phyloP scores from a whole-genome alignment of 2,888 invertebrate genomes.

The Emmelina monodactyla region DNA sequence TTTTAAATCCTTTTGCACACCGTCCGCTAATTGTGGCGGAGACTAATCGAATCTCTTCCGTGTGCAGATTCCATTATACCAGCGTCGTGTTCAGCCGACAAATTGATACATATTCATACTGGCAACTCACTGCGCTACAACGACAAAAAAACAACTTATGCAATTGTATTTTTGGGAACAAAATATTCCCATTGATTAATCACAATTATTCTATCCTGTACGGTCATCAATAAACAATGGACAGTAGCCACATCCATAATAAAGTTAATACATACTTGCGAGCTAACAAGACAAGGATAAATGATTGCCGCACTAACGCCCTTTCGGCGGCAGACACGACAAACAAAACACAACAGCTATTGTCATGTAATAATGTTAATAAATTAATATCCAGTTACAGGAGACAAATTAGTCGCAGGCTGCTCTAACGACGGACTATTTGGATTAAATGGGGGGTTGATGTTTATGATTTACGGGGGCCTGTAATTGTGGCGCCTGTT shows the following conservation, averaged over 20 bases:
- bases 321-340: not conserved
- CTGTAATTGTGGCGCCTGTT: constrained; percentile 59
- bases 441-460: constrained; percentile 65
- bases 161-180: too few relatives aligned
- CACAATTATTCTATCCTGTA: too few relatives aligned
- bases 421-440: constrained; percentile 66
- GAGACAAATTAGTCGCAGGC: constrained; percentile 65
- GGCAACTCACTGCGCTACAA: constrained; percentile 28
- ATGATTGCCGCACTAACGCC: too few relatives aligned
- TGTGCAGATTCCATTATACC: constrained; percentile 58
- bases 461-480: constrained; percentile 64
- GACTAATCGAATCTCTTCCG: constrained; percentile 50
- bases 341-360: constrained; percentile 27
- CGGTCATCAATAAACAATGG: too few relatives aligned
- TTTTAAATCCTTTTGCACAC: constrained; percentile 24
- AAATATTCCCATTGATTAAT: too few relatives aligned
- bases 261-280: too few relatives aligned
- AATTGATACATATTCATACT: constrained; percentile 52
- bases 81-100: constrained; percentile 40
- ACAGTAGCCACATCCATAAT: too few relatives aligned
- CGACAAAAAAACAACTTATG: too few relatives aligned
- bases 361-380: constrained; percentile 62
- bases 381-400: constrained; percentile 63
- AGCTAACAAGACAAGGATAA: too few relatives aligned
- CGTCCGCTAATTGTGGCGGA: constrained; percentile 40